phyloP scores from a whole-genome alignment of 2,888 invertebrate species.

The Noctua pronuba region DNA sequence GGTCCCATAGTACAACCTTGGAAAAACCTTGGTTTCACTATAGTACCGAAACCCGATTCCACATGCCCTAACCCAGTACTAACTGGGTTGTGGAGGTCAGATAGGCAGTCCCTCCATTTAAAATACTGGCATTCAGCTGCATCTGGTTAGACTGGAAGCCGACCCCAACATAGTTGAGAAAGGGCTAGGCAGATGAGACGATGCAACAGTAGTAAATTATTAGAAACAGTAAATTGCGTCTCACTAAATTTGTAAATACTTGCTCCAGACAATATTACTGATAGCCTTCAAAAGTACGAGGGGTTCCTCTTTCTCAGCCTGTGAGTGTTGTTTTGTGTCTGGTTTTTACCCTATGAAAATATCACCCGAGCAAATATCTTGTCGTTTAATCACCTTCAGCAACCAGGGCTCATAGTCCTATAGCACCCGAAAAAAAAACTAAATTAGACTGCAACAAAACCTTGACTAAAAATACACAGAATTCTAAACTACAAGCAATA shows the following conservation, averaged over 20 bases:
- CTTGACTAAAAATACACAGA: not conserved
- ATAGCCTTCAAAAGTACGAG: not conserved
- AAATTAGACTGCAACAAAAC: constrained; percentile 1
- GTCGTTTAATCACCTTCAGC: not conserved
- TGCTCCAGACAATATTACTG: not conserved
- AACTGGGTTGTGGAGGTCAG: too few relatives aligned
- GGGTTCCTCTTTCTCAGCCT: not conserved
- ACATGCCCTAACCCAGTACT: too few relatives aligned
- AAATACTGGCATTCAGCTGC: too few relatives aligned
- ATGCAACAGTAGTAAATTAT: not conserved
- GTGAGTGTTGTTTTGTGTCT: not conserved
- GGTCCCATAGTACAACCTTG: too few relatives aligned
- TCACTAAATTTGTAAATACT: not conserved
- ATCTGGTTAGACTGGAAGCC: too few relatives aligned
- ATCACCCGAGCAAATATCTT: not conserved
- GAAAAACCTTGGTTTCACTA: too few relatives aligned
- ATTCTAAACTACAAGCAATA: not conserved
- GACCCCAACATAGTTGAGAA: too few relatives aligned
- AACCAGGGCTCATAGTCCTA: not conserved
- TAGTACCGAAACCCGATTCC: too few relatives aligned
- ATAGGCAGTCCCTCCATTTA: too few relatives aligned
- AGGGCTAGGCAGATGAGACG: too few relatives aligned
- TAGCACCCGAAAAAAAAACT: not conserved
- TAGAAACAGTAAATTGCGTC: not conserved
- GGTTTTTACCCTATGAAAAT: not conserved